Evolutionary conservation across 2,888 invertebrate genomes (phyloP).

Genomic region (Halocaridina rubra): DNA sequence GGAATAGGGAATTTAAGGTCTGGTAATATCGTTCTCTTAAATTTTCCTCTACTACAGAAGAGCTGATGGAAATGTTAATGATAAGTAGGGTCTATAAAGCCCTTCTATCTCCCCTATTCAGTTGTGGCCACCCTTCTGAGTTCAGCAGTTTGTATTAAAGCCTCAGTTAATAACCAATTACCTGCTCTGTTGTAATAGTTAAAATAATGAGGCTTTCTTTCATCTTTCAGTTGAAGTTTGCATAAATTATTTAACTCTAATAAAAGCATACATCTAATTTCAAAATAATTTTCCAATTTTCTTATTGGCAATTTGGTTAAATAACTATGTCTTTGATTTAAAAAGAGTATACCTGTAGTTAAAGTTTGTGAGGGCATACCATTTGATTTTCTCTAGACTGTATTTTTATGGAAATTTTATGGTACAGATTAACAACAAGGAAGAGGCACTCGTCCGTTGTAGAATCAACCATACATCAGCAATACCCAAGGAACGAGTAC

Average conservation of each 20-base stretch:
- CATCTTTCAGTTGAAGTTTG: too few relatives aligned
- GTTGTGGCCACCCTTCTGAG: too few relatives aligned
- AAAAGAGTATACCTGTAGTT: not conserved
- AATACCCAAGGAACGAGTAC: conserved; percentile 74
- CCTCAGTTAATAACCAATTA: too few relatives aligned
- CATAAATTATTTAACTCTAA: not conserved
- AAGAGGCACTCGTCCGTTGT: conserved; percentile 79
- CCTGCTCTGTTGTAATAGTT: too few relatives aligned
- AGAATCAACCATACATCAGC: conserved; percentile 83
- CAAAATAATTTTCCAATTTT: not conserved
- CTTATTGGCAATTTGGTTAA: not conserved
- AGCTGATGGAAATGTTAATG: too few relatives aligned
- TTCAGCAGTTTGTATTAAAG: too few relatives aligned
- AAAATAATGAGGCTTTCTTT: too few relatives aligned
- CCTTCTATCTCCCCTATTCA: too few relatives aligned
- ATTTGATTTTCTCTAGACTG: not conserved
- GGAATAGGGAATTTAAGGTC: too few relatives aligned
- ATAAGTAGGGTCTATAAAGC: too few relatives aligned
- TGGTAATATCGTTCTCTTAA: too few relatives aligned
- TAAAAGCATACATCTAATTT: not conserved
- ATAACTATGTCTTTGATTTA: not conserved
- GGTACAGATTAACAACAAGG: conserved; percentile 77
- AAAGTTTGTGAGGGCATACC: not conserved
- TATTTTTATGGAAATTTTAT: not conserved
- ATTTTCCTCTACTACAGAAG: too few relatives aligned